Base-by-base conservation (phyloP, 2,888 invertebrate genomes). In the Blastobasis adustella region DNA sequence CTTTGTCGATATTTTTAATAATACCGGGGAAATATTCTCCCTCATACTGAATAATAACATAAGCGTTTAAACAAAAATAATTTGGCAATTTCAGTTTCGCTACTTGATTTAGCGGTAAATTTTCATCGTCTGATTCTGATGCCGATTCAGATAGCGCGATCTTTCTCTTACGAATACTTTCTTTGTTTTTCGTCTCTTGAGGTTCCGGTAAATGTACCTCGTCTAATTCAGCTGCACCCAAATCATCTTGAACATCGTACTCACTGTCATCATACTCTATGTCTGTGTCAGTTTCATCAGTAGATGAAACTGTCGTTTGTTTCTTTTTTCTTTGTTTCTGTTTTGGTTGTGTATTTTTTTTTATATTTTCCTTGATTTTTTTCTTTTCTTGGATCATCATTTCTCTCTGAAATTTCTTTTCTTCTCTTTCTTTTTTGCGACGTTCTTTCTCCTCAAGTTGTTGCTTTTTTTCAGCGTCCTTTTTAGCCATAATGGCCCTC, bases 21-120 rank as follows among this genome's bases (percentile, higher is more conserved):
- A 42, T 51, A 49, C 50, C 54, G 9, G 54, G 54, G 40, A 54
- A 54, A 45, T 46, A 54, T 52, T 54, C 54, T 23, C 51, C 51
- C 45, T 54, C 54, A 46, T 54, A 52, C 37, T 49, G 49, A 8
- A 54, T 44, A 10, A 49, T 50, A 8, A 53, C 50, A 10, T 53
- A 48, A 10, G 36, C 37, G 40, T 50, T 47, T 9, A n/a, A 50
- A 41, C 10, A 37, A 42, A 37, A 36, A 9, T 40, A 3, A 6
- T 40, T 49, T 38, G 40, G 8, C 7, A 45, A 43, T 46, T 47
- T 40, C 47, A 37, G 37, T 42, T 44, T 49, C 43, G 10, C 10
- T 47, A 41, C 39, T 10, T 47, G 47, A 41, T 46, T 42, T 23
- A 47, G n/a, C 45, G 4, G 43, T 10, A 50, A 38, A 39, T 47